Percentiles rank a stretch among this genome's conserved stretches.
Conservation (phyloP, 2,113 vertebrate species). For the Merops nubicus region DNA sequence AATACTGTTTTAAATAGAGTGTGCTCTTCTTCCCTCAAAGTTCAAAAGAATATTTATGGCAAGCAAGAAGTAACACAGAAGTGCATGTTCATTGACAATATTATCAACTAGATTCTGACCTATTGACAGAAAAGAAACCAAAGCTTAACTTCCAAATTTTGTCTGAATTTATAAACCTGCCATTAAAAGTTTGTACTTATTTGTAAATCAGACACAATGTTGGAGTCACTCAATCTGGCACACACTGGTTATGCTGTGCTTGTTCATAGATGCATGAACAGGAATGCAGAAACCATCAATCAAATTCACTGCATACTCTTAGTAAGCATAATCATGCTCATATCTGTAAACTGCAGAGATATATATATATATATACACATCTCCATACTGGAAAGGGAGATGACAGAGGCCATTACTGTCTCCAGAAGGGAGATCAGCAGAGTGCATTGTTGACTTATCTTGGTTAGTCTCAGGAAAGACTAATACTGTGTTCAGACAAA, state of each 20-base stretch:
- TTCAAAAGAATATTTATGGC: not conserved
- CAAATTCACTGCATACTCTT: not conserved
- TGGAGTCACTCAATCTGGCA: not conserved
- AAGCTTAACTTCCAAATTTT: not conserved
- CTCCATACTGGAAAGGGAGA: not conserved
- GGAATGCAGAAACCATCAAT: accelerated
- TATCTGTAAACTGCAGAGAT: not conserved
- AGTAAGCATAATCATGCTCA: not conserved
- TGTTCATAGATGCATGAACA: not conserved
- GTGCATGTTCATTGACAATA: not conserved
- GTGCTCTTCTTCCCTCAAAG: not conserved
- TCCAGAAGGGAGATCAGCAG: not conserved
- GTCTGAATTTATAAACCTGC: not conserved
- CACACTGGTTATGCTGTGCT: not conserved
- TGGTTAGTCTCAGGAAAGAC: not conserved
- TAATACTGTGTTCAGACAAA: not conserved
- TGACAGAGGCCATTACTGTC: not conserved
- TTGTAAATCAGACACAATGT: not conserved
- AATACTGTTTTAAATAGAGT: not conserved
- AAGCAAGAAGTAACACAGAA: not conserved
- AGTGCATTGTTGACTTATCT: not conserved
- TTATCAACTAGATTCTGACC: not conserved
- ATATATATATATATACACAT: too few relatives aligned
- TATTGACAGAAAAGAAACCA: not conserved
- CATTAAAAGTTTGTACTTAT: not conserved